A percentile compares a stretch with the other conserved stretches of the same genome.
Evolutionary conservation across 2,888 invertebrate species (phyloP).

Genomic region (Xestia c-nigrum): DNA sequence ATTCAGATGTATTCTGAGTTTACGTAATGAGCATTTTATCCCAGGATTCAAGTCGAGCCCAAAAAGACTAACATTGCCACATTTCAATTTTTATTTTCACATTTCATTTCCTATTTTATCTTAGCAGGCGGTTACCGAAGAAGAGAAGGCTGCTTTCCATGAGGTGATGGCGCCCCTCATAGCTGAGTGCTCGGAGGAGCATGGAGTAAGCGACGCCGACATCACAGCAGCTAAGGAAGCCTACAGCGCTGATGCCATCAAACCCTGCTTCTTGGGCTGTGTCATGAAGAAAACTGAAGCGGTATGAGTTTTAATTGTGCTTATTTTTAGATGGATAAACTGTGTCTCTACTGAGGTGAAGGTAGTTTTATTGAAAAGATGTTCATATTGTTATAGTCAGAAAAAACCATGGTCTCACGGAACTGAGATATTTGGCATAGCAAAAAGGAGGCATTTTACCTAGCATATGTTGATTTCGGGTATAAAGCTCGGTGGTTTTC

Average conservation of each 20-base stretch:
- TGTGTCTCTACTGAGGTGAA: not conserved
- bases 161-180: slow-evolving; percentile 53
- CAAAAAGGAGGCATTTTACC: not conserved
- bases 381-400: not conserved
- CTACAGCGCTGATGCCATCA: slow-evolving; percentile 44
- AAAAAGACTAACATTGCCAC: no score
- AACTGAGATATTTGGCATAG: not conserved
- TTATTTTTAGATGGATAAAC: no score
- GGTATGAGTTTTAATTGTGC: slow-evolving; percentile 44
- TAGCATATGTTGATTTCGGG: no score
- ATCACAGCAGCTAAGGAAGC: slow-evolving; percentile 61
- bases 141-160: slow-evolving; percentile 55
- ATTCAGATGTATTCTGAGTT: not conserved
- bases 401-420: no score
- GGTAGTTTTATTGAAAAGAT: not conserved
- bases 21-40: not conserved
- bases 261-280: slow-evolving; percentile 65
- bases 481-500: not conserved
- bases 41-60: not conserved
- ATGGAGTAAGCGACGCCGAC: slow-evolving; percentile 55
- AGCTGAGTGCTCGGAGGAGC: slow-evolving; percentile 61
- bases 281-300: slow-evolving; percentile 49
- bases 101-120: not conserved
- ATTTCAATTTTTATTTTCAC: no score
- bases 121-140: slow-evolving; percentile 59